These are phyloP conservation scores for Sebastes hopkinsi DNA, from an alignment of 2,797 vertebrate genomes.

Conservation along the genomic window DNA sequence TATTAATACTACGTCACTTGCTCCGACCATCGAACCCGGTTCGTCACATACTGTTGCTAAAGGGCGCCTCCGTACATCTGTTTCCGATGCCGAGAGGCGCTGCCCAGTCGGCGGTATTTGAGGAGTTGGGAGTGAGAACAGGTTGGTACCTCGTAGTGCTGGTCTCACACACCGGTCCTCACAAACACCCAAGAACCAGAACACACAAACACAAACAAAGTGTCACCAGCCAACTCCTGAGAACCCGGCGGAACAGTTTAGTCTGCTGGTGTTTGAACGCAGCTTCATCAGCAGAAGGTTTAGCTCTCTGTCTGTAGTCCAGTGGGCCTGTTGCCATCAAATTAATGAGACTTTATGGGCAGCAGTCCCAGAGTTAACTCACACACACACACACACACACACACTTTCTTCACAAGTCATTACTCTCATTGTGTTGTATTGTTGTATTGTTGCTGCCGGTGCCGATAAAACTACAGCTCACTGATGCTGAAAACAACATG, in stretches of 20 bases:
- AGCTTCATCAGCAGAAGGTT: slow-evolving; percentile 50
- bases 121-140: too few relatives aligned
- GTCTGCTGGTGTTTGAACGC: slow-evolving; percentile 47
- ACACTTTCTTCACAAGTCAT: background rate
- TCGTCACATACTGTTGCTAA: too few relatives aligned
- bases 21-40: too few relatives aligned
- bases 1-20: too few relatives aligned
- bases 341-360: slow-evolving; percentile 64
- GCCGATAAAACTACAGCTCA: slow-evolving; percentile 28
- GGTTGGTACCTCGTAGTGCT: background rate
- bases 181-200: background rate
- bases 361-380: slow-evolving; percentile 28
- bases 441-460: slow-evolving; percentile 17
- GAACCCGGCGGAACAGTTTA: slow-evolving; percentile 16
- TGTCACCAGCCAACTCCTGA: background rate
- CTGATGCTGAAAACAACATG: slow-evolving; percentile 24
- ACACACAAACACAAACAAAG: background rate
- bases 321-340: slow-evolving; percentile 44
- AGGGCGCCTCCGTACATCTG: too few relatives aligned
- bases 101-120: too few relatives aligned
- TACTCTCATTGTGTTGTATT: slow-evolving; percentile 21
- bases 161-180: background rate
- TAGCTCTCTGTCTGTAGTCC: slow-evolving; percentile 37
- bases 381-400: background rate
- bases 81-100: too few relatives aligned